phyloP scores from a whole-genome alignment of 2,888 invertebrate genomes.

The Sinelater perroti region DNA sequence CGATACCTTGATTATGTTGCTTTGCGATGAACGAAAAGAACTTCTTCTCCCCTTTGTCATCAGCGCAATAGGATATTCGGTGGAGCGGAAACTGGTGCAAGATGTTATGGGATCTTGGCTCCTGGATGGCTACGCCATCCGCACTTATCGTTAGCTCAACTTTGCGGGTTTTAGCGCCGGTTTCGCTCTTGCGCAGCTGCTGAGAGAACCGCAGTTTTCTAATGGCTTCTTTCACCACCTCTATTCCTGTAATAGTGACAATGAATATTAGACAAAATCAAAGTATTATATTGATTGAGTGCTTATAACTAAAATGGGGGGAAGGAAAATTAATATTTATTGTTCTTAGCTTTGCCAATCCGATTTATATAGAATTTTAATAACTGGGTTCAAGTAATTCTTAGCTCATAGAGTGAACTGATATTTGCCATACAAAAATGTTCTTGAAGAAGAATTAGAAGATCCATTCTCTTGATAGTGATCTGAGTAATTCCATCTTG shows the following conservation, averaged over 20 bases:
- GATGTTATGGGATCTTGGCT: constrained; percentile 79
- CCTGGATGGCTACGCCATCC: constrained; percentile 93
- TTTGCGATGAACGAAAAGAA: constrained; percentile 97
- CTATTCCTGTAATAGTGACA: constrained; percentile 80
- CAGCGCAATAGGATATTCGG: constrained; percentile 98
- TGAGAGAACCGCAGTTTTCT: constrained; percentile 94
- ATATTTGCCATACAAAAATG: too few relatives aligned
- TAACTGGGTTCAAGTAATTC: too few relatives aligned
- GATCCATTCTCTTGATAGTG: too few relatives aligned
- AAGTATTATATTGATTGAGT: too few relatives aligned
- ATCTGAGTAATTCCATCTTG: too few relatives aligned
- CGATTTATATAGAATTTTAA: too few relatives aligned
- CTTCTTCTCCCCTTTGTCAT: constrained; percentile 97
- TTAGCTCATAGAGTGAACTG: too few relatives aligned
- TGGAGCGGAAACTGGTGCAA: constrained; percentile 96
- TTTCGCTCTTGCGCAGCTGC: constrained; percentile 89
- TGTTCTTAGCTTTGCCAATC: too few relatives aligned
- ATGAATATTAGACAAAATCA: too few relatives aligned
- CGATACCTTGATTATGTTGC: constrained; percentile 63
- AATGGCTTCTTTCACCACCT: constrained; percentile 97
- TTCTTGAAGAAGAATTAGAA: too few relatives aligned
- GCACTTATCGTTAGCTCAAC: constrained; percentile 97
- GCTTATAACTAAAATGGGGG: too few relatives aligned
- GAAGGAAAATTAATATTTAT: too few relatives aligned
- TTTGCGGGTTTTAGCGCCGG: constrained; percentile 89